Conservation (phyloP, 2,888 invertebrate species). For the Ethmia dodecea region DNA sequence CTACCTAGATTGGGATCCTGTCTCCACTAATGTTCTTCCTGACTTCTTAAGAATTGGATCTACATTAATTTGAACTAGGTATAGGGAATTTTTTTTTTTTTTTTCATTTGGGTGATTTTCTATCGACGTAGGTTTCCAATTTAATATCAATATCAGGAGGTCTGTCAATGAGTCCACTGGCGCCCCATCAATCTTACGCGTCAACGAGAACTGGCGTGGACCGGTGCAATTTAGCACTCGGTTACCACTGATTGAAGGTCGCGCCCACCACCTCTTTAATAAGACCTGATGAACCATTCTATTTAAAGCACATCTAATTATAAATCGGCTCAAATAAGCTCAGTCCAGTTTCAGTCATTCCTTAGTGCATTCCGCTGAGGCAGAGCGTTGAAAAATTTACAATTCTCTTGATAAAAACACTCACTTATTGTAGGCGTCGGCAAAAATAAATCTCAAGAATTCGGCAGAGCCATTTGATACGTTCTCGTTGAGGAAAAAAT, state of each 20-base stretch:
- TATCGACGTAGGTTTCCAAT: too few species aligned
- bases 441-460: slow-evolving; percentile 19
- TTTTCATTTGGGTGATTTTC: too few species aligned
- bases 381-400: slow-evolving; percentile 28
- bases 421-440: slow-evolving; percentile 23
- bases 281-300: slow-evolving; percentile 47
- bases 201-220: slow-evolving; percentile 38
- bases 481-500: background rate
- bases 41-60: too few species aligned
- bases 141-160: slow-evolving; percentile 30
- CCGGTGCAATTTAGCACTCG: slow-evolving; percentile 41
- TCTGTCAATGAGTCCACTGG: slow-evolving; percentile 36
- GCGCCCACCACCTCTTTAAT: slow-evolving; percentile 48
- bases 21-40: too few species aligned
- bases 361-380: slow-evolving; percentile 38
- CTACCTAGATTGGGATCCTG: too few species aligned
- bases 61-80: too few species aligned
- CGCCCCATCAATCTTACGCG: slow-evolving; percentile 44
- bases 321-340: slow-evolving; percentile 41
- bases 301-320: slow-evolving; percentile 60
- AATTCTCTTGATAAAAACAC: slow-evolving; percentile 24
- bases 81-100: too few species aligned
- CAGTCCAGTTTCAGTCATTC: slow-evolving; percentile 46
- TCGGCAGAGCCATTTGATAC: background rate
- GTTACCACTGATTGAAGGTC: slow-evolving; percentile 58